Base-by-base conservation (phyloP, 2,888 invertebrate species). In the Strigamia maritima region DNA sequence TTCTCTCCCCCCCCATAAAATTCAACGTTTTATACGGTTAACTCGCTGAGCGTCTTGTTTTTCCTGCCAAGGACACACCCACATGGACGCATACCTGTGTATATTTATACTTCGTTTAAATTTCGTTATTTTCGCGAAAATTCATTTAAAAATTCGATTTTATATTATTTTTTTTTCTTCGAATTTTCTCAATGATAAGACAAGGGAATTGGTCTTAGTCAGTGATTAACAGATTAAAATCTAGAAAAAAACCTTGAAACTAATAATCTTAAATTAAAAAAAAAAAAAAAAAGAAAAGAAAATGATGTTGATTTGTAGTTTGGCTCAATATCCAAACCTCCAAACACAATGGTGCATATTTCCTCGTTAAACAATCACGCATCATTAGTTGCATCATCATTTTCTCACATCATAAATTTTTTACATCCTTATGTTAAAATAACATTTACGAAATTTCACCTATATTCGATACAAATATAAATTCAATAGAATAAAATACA, bases 361-460 rank as follows among this genome's bases (percentile, higher is more conserved):
- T 70, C 70, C 70, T 70, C 70, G 28, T 70, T 28, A 70, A 28
- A 70, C 70, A 70, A 70, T 70, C 70, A 70, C 70, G 26, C 70
- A 70, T 70, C 70, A 70, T 70, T 70, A 70, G 70, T 70, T 70
- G 70, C 70, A 70, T 70, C 70, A 70, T 70, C 14, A 19, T 70
- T 28, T 28, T 70, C n/a, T n/a, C 70, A 28, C 70, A n/a, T n/a
- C 70, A 24, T 70, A 70, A 70, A 70, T 70, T 70, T 2, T 40
- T 60, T 8, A 60, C 60, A 60, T 60, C 60, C 60, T 60, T 60
- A 60, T 60, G 60, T 24, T 22, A 60, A 60, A n/a, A n/a, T n/a
- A n/a, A n/a, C n/a, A n/a, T 19, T 35, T 35, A 35, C 35, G 35
- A 54, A 54, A 54, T 19, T 54, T 44, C 44, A 4, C 54, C 8